phyloP scores from a whole-genome alignment of 2,113 vertebrate species.

The Lophochroa leadbeateri region DNA sequence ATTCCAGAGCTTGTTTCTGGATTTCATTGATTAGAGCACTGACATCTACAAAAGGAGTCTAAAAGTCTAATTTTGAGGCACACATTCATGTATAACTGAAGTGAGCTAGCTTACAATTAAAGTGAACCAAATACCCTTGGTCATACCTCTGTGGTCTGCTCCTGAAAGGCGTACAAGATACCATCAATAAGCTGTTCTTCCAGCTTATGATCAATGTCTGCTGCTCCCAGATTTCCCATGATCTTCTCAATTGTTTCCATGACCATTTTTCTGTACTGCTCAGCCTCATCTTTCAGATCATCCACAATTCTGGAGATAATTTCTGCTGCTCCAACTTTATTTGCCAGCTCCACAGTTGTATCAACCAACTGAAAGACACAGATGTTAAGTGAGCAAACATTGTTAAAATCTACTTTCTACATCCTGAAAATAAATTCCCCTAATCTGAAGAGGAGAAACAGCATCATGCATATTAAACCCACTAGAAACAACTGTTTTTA shows the following conservation, averaged over 20 bases:
- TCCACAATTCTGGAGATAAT: slow-evolving; percentile 98
- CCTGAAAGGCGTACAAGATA: slow-evolving; percentile 97
- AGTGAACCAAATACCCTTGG: background rate
- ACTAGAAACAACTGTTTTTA: background rate
- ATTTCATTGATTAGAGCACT: background rate
- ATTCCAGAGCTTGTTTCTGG: background rate
- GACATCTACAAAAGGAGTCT: background rate
- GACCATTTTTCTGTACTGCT: slow-evolving; percentile 99
- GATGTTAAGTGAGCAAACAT: background rate
- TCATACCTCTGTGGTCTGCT: slow-evolving; percentile 95
- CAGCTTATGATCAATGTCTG: slow-evolving; percentile 98
- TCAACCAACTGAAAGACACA: slow-evolving; percentile 86
- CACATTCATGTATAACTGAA: background rate
- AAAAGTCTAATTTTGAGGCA: background rate
- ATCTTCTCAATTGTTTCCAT: slow-evolving; percentile 99
- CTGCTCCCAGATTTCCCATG: slow-evolving; percentile 97
- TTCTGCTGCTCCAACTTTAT: slow-evolving; percentile 98
- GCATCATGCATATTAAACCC: background rate
- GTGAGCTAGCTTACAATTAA: background rate
- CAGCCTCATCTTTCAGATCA: slow-evolving; percentile 97
- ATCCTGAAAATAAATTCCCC: background rate
- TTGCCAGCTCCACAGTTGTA: slow-evolving; percentile 97
- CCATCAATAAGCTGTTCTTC: slow-evolving; percentile 98
- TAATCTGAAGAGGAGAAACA: background rate
- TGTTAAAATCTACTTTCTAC: background rate